phyloP scores from a whole-genome alignment of 2,888 invertebrate species.

The Eurois occulta region DNA sequence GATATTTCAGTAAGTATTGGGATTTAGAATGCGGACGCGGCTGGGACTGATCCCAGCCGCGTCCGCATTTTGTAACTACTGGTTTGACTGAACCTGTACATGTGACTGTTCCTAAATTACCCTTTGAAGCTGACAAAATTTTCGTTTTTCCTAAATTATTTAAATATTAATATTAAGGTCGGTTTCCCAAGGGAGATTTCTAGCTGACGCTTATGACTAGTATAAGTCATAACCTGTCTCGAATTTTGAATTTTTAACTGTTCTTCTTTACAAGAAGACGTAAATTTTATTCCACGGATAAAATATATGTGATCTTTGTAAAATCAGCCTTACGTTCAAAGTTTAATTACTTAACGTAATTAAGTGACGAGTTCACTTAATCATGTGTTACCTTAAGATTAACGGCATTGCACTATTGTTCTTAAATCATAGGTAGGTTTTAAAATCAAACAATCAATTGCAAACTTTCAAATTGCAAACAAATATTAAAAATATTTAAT shows the following conservation, averaged over 20 bases:
- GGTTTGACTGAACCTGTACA: not conserved
- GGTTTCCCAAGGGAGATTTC: too few relatives aligned
- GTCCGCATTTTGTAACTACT: not conserved
- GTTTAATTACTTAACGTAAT: not conserved
- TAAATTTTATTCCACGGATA: not conserved
- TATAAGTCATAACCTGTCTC: not conserved
- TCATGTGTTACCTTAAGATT: too few relatives aligned
- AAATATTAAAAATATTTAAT: conserved; percentile 68
- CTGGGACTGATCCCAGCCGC: too few relatives aligned
- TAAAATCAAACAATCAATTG: conserved; percentile 52
- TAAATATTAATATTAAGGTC: too few relatives aligned
- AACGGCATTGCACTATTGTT: not conserved
- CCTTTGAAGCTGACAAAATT: too few relatives aligned
- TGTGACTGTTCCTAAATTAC: too few relatives aligned
- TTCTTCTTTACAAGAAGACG: not conserved
- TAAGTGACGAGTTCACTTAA: too few relatives aligned
- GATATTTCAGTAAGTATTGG: not conserved
- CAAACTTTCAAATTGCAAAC: conserved; percentile 63
- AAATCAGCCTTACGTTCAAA: not conserved
- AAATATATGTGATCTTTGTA: not conserved
- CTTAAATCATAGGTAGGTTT: conserved; percentile 12
- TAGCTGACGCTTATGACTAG: not conserved
- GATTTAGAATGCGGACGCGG: too few relatives aligned
- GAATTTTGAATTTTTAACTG: not conserved
- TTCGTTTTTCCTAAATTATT: too few relatives aligned